Evolutionary conservation across 2,888 invertebrate genomes (phyloP).

Genomic region (Mythimna loreyi): DNA sequence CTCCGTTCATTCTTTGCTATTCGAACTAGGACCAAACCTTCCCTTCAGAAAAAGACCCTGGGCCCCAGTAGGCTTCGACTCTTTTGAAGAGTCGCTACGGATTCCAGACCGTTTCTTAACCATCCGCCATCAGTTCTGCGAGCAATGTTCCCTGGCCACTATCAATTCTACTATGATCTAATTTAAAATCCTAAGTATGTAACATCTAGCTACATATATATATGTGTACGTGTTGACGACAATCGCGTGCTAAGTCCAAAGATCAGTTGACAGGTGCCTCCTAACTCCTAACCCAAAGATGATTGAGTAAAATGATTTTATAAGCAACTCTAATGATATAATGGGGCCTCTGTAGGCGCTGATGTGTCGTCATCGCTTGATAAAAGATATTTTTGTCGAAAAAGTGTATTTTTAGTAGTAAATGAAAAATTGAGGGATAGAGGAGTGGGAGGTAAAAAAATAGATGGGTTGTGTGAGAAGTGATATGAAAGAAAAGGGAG

Average conservation of each 20-base stretch:
- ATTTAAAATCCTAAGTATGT: not conserved
- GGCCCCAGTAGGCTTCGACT: too few relatives aligned
- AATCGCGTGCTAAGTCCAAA: conserved; percentile 34
- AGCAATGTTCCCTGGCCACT: too few relatives aligned
- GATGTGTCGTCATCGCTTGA: conserved; percentile 32
- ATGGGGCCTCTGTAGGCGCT: conserved; percentile 50
- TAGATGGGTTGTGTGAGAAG: too few relatives aligned
- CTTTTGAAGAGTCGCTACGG: too few relatives aligned
- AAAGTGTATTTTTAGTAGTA: not conserved
- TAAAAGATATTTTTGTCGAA: conserved; percentile 12
- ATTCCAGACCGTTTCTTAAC: too few relatives aligned
- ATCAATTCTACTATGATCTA: not conserved
- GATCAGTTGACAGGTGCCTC: conserved; percentile 40
- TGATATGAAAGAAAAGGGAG: too few relatives aligned
- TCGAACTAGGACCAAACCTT: too few relatives aligned
- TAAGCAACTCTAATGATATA: conserved; percentile 53
- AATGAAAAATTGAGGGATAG: too few relatives aligned
- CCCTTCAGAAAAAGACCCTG: too few relatives aligned
- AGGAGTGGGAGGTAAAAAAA: too few relatives aligned
- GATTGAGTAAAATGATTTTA: conserved; percentile 51
- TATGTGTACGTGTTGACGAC: not conserved
- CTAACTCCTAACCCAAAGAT: conserved; percentile 25
- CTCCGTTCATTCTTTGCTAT: too few relatives aligned
- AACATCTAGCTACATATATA: not conserved
- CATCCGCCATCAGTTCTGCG: too few relatives aligned